A percentile compares a stretch with the other conserved stretches of the same genome.
These are phyloP conservation scores for Spinibarbus caldwelli DNA, from an alignment of 2,797 vertebrate species.

Conservation along the genomic window DNA sequence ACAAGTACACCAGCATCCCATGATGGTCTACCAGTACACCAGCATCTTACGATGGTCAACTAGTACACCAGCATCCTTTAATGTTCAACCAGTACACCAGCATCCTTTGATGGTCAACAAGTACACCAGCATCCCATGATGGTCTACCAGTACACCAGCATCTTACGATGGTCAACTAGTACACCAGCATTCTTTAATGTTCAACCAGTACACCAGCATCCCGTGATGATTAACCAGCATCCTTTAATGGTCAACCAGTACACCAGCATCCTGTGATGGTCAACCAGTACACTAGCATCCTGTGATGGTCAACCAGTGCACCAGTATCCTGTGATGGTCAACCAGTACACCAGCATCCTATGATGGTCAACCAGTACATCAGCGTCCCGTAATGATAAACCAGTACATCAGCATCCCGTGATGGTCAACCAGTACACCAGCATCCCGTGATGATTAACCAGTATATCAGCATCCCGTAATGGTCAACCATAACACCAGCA, in stretches of 20 bases:
- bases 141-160: background rate
- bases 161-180: background rate
- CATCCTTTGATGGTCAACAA: background rate
- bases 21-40: background rate
- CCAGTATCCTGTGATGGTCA: background rate
- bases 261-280: background rate
- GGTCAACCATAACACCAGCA: background rate
- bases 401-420: background rate
- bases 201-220: rapidly evolving
- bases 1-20: background rate
- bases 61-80: background rate
- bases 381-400: background rate
- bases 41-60: background rate
- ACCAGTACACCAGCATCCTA: background rate
- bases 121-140: background rate
- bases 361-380: background rate
- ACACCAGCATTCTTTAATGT: background rate
- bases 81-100: background rate
- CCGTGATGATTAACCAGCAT: background rate
- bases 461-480: background rate
- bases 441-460: background rate
- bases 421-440: background rate
- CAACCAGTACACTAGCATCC: background rate
- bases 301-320: background rate
- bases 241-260: background rate